Evolutionary conservation across 2,113 vertebrate genomes (phyloP).

Genomic region (Labeo catla): DNA sequence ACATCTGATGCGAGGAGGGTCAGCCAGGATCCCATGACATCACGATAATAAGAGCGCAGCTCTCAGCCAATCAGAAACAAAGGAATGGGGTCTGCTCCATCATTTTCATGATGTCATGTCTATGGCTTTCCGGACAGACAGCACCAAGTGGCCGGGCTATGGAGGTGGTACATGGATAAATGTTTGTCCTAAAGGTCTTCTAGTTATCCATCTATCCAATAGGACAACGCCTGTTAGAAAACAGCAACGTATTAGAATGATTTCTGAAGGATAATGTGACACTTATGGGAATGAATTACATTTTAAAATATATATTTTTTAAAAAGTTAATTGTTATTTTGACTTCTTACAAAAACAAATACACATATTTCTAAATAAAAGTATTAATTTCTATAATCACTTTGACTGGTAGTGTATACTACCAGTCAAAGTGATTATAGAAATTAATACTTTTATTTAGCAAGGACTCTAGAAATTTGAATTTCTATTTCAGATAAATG

Average conservation of each 20-base stretch:
- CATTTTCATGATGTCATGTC: conserved; percentile 60
- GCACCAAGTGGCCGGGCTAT: conserved; percentile 9
- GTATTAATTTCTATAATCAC: no score
- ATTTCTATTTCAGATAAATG: no score
- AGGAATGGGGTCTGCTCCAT: conserved; percentile 34
- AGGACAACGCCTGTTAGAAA: not conserved
- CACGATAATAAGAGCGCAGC: conserved; percentile 57
- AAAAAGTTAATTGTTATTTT: not conserved
- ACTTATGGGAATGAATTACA: not conserved
- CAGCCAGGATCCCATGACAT: conserved; percentile 74
- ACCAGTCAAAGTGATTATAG: no score
- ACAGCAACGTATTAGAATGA: not conserved
- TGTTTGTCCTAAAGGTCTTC: not conserved
- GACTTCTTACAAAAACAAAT: not conserved
- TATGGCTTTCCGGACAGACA: conserved; percentile 50
- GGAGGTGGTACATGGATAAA: not conserved
- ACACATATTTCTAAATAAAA: not conserved
- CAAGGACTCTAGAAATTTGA: no score
- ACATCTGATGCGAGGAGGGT: conserved; percentile 65
- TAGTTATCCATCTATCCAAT: not conserved
- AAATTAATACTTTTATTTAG: no score
- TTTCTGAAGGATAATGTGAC: not conserved
- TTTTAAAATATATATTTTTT: not conserved
- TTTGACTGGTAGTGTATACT: no score
- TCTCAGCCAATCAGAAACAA: conserved; percentile 55